These are phyloP conservation scores for Paralichthys olivaceus DNA, from an alignment of 2,113 vertebrate genomes.

Conservation along the genomic window DNA sequence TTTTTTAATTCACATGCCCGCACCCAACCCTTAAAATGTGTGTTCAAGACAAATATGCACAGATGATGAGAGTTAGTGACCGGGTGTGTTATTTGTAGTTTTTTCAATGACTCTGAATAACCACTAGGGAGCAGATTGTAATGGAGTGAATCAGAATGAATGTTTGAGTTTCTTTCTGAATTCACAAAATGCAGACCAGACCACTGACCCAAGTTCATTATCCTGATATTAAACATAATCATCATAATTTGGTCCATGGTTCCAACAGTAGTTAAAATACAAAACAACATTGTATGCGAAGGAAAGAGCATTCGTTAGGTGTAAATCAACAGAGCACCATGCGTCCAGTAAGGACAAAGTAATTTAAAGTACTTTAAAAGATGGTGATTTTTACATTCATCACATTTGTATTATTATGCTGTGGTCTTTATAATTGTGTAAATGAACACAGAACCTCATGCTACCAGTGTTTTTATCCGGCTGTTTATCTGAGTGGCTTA, in stretches of 20 bases:
- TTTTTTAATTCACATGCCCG: background rate
- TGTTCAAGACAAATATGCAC: background rate
- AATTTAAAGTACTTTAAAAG: background rate
- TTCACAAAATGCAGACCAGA: background rate
- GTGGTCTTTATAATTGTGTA: no score
- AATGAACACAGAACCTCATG: no score
- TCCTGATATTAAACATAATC: background rate
- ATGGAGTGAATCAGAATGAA: background rate
- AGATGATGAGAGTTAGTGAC: background rate
- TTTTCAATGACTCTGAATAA: constrained; percentile 16
- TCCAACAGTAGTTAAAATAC: background rate
- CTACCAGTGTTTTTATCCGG: no score
- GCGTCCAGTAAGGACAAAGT: background rate
- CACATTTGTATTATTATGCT: no score
- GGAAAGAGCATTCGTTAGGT: background rate
- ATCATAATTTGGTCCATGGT: background rate
- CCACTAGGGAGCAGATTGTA: constrained; percentile 45
- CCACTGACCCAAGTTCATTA: background rate
- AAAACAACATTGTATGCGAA: background rate
- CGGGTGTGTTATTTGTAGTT: background rate
- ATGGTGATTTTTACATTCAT: background rate
- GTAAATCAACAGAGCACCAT: background rate
- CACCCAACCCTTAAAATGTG: background rate
- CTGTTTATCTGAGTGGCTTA: no score
- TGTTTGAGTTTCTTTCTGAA: background rate